Evolutionary conservation across 1,140 invertebrate genomes (phyloP).

Genomic region (Hetaerina americana): DNA sequence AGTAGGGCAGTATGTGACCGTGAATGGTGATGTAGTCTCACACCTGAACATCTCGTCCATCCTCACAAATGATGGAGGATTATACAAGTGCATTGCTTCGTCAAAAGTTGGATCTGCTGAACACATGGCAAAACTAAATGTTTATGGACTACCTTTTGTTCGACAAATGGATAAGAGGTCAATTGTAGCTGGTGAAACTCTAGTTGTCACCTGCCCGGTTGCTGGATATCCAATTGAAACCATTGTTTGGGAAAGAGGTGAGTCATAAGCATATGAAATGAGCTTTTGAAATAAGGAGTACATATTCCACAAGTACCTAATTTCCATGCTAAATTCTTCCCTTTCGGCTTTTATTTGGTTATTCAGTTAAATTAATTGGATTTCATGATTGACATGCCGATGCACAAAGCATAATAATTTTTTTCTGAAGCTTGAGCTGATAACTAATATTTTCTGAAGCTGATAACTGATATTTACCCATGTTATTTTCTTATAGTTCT

Average conservation of each 20-base stretch:
- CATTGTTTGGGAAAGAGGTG: conserved; percentile 83
- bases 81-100: conserved; percentile 81
- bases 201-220: conserved; percentile 81
- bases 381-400: no score
- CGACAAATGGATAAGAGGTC: conserved; percentile 87
- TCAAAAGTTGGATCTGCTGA: conserved; percentile 83
- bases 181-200: conserved; percentile 81
- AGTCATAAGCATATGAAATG: no score
- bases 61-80: conserved; percentile 83
- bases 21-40: conserved; percentile 83
- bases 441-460: no score
- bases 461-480: no score
- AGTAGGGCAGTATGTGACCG: conserved; percentile 76
- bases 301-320: no score
- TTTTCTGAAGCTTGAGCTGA: no score
- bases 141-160: conserved; percentile 82
- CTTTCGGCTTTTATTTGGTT: no score
- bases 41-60: conserved; percentile 87
- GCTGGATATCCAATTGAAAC: conserved; percentile 88
- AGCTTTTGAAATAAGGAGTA: no score
- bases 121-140: conserved; percentile 77
- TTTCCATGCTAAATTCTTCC: no score
- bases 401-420: no score
- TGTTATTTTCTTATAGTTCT: no score
- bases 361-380: no score